These are phyloP conservation scores for Hesperophylax magnus DNA, from an alignment of 1,140 invertebrate genomes.

Conservation along the genomic window DNA sequence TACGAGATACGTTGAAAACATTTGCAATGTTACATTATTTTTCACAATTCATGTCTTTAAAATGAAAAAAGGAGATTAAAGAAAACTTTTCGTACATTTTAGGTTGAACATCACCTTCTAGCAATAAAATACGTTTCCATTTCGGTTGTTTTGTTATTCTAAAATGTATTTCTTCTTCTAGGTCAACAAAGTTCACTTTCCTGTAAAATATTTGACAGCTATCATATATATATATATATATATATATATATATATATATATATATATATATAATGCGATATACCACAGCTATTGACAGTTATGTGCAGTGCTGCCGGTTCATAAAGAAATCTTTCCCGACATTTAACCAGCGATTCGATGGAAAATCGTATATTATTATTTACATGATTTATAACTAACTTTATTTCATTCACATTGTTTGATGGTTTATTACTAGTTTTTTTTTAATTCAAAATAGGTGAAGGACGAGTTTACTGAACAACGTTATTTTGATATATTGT, in stretches of 20 bases:
- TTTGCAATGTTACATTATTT: background rate
- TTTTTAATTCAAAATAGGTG: background rate
- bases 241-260: too few species aligned
- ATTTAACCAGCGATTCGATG: background rate
- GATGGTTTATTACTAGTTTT: background rate
- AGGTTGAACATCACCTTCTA: background rate
- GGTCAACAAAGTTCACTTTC: slow-evolving; percentile 12
- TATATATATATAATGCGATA: too few species aligned
- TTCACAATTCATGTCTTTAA: background rate
- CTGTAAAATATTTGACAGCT: background rate
- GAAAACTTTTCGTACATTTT: background rate
- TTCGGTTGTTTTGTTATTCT: background rate
- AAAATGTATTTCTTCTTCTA: background rate
- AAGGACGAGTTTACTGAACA: too few species aligned
- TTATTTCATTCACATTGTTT: background rate
- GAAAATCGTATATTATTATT: background rate
- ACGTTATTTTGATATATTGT: too few species aligned
- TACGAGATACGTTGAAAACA: background rate
- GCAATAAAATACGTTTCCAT: background rate
- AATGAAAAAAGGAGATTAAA: background rate
- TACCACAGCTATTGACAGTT: slow-evolving; percentile 8
- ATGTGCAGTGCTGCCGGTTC: background rate
- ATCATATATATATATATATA: too few species aligned
- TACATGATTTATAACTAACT: background rate
- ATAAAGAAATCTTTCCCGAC: background rate